Evolutionary conservation across 2,113 vertebrate genomes (phyloP), one percentile per base, ranked within the genome.

Genomic region (Aleadryas rufinucha): DNA sequence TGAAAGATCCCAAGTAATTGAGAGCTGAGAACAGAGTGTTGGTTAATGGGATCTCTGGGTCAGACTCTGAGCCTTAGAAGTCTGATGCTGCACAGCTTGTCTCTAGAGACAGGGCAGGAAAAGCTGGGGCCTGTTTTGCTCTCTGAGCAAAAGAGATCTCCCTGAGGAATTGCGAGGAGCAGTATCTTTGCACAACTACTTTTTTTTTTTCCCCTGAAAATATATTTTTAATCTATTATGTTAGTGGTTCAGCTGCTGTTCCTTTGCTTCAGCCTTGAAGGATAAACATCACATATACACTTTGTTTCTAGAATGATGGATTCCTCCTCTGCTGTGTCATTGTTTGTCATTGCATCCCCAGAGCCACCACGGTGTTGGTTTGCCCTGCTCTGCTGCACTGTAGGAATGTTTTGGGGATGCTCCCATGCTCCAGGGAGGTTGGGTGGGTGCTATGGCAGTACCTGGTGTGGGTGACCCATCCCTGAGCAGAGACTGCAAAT

Each of bases 1-100:
- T 80, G 68, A 74, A 80, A 72, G 87, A 75, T 16, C 54, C 9
- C 0, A 56, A 87, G 63, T 57, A 84, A 78, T 75, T 78, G 89
- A 50, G 64, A 92, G 89, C 89, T 41, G 83, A 78, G 87, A 78
- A 72, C 84, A 87, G 56, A 74, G 45, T 8, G 10, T 35, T 60
- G 47, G 39, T 53, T 92, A 86, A 90, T 81, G 59, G 70, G 89
- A 21, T 84, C 72, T 88, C 64, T 66, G 72, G 69, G 81, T 79
- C 81, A 78, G 63, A 27, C 41, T 66, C 60, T 20, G 76, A 89
- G 80, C 64, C 31, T 77, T 22, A 27, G 42, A 83, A 23, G 56
- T 39, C 82, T 71, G 71, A n/a, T 49, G 44, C 52, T 80, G 66
- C n/a, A 39, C 45, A 72, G 53, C 68, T 81, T 33, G 45, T 63